Base-by-base conservation (phyloP, 2,888 invertebrate species). In the Acholoe squamosa region DNA sequence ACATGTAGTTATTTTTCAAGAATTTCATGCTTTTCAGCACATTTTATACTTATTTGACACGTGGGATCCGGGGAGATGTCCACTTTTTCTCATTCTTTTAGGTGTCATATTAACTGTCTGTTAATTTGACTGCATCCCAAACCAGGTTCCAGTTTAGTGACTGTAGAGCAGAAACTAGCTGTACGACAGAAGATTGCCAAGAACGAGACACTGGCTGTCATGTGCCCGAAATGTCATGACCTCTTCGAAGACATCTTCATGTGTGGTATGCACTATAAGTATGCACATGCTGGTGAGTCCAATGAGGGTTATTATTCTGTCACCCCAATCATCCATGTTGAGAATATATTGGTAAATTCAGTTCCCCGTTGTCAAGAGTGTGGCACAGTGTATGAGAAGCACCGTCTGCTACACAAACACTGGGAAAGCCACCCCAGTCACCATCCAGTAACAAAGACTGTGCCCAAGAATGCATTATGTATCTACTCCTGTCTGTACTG, bases 161-260 rank as follows among this genome's bases (percentile, higher is more conserved):
- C 91, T 28, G 77, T 91, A 25, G 56, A 89, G 61, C 76, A 86
- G 71, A 91, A 89, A 54, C 33, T 91, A 12, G 91, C 91, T 31
- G 43, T 91, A 31, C 89, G 76, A 89, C 89, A 91, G 25, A 33
- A 56, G 31, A 51, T 51, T 51, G 77, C 80, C 22, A 91, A 89
- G 54, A 89, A 76, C 25, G 54, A 84, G 71, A 71, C 84, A 0
- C 89, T 91, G 31, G 89, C 84, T 19, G 91, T 91, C 5, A 80
- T 80, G 10, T 91, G 91, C 33, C 91, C 91, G 5, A 77, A 25
- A 10, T 91, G 91, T 33, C 43, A 52, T n/a, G 91, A 91, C 28
- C 34, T 91, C 7, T 91, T 91, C 54, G 89, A 91, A 76, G 91
- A 91, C 34, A 91, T 91, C 51, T 91, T 91, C 76, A 91, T 91